Evolutionary conservation across 2,888 invertebrate genomes (phyloP).

Genomic region (Argyresthia goedartella): DNA sequence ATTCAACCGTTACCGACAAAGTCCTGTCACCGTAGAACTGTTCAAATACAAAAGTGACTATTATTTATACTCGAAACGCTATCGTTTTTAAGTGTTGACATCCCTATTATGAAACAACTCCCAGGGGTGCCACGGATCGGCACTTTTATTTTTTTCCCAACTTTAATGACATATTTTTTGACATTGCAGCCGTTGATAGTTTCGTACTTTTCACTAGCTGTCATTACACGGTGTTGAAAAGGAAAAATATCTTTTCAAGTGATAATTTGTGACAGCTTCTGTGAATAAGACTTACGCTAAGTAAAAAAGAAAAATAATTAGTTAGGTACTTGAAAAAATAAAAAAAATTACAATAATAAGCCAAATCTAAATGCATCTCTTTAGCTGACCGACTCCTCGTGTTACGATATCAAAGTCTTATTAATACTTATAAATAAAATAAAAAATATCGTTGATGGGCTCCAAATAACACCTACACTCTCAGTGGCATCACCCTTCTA

Average conservation of each 20-base stretch:
- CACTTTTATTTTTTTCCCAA: slow-evolving; percentile 47
- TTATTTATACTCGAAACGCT: slow-evolving; percentile 62
- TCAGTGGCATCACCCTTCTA: slow-evolving; percentile 50
- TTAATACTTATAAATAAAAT: slow-evolving; percentile 21
- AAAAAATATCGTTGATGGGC: slow-evolving; percentile 45
- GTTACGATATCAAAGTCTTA: slow-evolving; percentile 41
- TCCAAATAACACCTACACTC: slow-evolving; percentile 59
- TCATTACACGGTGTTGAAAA: slow-evolving; percentile 60
- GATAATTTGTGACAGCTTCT: slow-evolving; percentile 3
- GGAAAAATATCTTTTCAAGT: not conserved
- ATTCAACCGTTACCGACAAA: slow-evolving; percentile 41
- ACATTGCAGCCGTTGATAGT: slow-evolving; percentile 61
- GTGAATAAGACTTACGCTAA: too few species aligned
- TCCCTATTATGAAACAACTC: slow-evolving; percentile 61
- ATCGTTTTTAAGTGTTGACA: slow-evolving; percentile 60
- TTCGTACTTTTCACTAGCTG: slow-evolving; percentile 47
- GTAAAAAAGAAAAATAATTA: too few species aligned
- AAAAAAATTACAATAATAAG: not conserved
- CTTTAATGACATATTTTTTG: slow-evolving; percentile 61
- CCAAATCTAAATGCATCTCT: not conserved
- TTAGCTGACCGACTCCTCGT: slow-evolving; percentile 33
- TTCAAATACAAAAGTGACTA: slow-evolving; percentile 36
- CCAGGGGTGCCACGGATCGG: slow-evolving; percentile 42
- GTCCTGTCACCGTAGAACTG: slow-evolving; percentile 25
- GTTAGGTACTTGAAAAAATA: too few species aligned